Evolutionary conservation across 2,888 invertebrate genomes (phyloP).

Genomic region (Nasonia oneida): DNA sequence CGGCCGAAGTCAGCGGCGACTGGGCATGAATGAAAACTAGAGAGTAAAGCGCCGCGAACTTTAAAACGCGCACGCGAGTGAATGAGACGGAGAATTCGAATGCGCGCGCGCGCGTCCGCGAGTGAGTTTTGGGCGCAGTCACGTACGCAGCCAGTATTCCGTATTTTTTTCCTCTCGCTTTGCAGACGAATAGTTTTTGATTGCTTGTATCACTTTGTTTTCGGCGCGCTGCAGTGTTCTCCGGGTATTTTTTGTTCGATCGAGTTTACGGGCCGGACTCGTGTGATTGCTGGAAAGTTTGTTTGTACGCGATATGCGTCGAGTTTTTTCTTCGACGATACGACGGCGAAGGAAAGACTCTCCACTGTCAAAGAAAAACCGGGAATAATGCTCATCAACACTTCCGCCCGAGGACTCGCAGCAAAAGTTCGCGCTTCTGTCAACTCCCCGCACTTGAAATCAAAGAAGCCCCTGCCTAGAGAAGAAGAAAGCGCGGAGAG

Average conservation of each 20-base stretch:
- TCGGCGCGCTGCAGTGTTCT: neutral
- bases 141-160: neutral
- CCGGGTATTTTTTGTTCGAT: neutral
- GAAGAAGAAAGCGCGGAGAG: neutral
- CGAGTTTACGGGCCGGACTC: neutral
- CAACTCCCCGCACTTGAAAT: neutral
- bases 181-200: neutral
- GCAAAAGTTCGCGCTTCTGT: neutral
- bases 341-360: neutral
- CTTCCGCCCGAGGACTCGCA: constrained; percentile 37
- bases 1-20: constrained; percentile 72
- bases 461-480: neutral
- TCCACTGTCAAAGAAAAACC: constrained; percentile 46
- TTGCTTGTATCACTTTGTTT: constrained; percentile 6
- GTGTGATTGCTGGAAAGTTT: neutral
- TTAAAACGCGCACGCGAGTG: constrained; percentile 17
- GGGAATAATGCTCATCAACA: constrained; percentile 57
- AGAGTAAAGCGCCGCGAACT: neutral
- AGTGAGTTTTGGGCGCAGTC: neutral
- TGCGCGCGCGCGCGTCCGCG: neutral
- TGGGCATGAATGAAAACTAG: constrained; percentile 76
- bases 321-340: neutral
- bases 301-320: constrained; percentile 39
- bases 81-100: constrained; percentile 8
- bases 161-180: neutral